These are phyloP conservation scores for Cyrtonyx montezumae DNA, from an alignment of 2,113 vertebrate genomes.

Conservation along the genomic window DNA sequence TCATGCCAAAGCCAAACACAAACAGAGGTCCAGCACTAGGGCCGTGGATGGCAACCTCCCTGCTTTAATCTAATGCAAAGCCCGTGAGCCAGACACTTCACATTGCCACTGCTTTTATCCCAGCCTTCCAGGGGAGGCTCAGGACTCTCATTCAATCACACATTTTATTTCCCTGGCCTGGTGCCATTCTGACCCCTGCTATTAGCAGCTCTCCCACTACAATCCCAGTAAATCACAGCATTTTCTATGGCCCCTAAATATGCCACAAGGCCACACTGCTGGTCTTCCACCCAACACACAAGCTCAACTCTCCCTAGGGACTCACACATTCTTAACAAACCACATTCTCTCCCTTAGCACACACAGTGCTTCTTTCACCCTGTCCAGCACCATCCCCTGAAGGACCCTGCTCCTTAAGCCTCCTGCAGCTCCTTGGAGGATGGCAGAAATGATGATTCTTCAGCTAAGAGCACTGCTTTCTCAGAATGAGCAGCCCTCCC, in stretches of 20 bases:
- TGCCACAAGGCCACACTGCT: accelerated
- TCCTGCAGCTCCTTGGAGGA: neutral
- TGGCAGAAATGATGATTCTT: neutral
- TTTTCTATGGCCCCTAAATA: accelerated
- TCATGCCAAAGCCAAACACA: neutral
- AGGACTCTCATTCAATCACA: neutral
- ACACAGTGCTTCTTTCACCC: neutral
- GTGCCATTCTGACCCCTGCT: neutral
- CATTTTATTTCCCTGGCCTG: neutral
- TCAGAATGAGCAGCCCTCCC: neutral
- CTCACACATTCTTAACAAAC: neutral
- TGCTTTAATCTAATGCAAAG: neutral
- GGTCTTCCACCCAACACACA: neutral
- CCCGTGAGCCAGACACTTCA: neutral
- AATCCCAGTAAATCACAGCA: neutral
- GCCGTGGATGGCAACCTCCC: neutral
- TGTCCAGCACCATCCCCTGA: neutral
- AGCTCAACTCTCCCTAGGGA: neutral
- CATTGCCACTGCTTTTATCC: neutral
- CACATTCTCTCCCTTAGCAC: neutral
- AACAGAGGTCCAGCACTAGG: neutral
- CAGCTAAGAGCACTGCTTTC: neutral
- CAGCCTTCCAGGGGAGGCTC: neutral
- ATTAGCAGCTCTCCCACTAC: neutral
- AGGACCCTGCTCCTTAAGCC: neutral